Base-by-base conservation (phyloP, 1,140 invertebrate species). In the Pantala flavescens region DNA sequence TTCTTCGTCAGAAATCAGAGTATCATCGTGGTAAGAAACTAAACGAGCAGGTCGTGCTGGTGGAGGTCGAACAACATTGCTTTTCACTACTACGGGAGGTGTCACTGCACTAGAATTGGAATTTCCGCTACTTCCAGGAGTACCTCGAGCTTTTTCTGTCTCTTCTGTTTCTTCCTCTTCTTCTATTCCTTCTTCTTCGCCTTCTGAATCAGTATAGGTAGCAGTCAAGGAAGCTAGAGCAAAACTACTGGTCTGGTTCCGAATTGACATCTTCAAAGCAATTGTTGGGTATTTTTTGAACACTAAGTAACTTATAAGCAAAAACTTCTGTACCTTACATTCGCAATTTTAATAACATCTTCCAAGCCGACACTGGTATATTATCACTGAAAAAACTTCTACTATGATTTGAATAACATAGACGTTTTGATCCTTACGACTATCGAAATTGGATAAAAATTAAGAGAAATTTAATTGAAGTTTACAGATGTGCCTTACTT, bases 161-260 rank as follows among this genome's bases (percentile, higher is more conserved):
- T 78, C 77, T 71, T 74, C 72, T 28, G 75, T 70, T 1, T 77
- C 76, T n/a, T 71, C 75, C 16, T 88, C 88, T 78, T 91, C 88
- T 36, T 73, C 76, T 21, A 73, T 23, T 70, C 43, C 85, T 76
- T 88, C 88, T 77, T 91, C 90, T 83, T 92, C 92, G 70, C 90
- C 91, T 83, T 93, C 92, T 0, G 91, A 93, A 81, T 93, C 91
- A 19, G 91, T 93, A 82, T 93, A 93, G 70, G 90, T 91, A 24
- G 91, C 91, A 71, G 91, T 93, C 77, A 93, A 84, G 77, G 91
- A 92, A 77, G 90, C 90, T 71, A 80, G 72, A 42, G 77, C 49
- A 63, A 63, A 63, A 63, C 49, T 63, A 21, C 49, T 63, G 16
- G 49, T 63, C n/a, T 63, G 49, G 12, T 63, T 63, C 14, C n/a